Conservation (phyloP, 2,113 vertebrate species). For the Fulmarus glacialis region DNA sequence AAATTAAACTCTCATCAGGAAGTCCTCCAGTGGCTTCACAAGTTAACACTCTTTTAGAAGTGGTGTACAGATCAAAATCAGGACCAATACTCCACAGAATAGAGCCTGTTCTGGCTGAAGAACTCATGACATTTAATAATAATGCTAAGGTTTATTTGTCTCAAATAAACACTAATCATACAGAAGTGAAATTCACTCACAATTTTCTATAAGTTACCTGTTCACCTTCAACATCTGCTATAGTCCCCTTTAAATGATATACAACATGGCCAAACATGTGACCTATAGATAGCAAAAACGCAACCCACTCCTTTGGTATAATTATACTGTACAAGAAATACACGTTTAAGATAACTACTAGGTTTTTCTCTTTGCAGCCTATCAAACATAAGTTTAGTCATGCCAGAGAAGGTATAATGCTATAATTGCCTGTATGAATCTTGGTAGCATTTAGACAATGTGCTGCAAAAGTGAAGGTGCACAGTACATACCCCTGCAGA, state of each 20-base stretch:
- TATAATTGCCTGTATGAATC: conserved; percentile 63
- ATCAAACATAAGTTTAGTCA: conserved; percentile 59
- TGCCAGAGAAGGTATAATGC: conserved; percentile 40
- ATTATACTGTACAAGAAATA: conserved; percentile 65
- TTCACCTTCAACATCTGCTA: neutral
- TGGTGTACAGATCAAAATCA: neutral
- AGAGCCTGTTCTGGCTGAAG: neutral
- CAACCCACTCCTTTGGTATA: conserved; percentile 29
- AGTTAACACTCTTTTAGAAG: conserved; percentile 1
- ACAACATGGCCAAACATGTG: neutral
- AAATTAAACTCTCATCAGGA: conserved; percentile 28
- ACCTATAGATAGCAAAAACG: conserved; percentile 29
- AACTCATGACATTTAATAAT: neutral
- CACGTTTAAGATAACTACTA: conserved; percentile 53
- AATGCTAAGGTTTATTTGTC: neutral
- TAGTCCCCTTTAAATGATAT: neutral
- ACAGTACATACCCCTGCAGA: conserved; percentile 10
- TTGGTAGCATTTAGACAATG: conserved; percentile 67
- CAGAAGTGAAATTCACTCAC: neutral
- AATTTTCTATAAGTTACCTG: neutral
- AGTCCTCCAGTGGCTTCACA: neutral
- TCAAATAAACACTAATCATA: neutral
- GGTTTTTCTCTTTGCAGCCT: conserved; percentile 57
- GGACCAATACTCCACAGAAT: neutral
- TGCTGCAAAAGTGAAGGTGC: conserved; percentile 56